These are phyloP conservation scores for Scotopteryx bipunctaria DNA, from an alignment of 2,888 invertebrate genomes.

Conservation along the genomic window DNA sequence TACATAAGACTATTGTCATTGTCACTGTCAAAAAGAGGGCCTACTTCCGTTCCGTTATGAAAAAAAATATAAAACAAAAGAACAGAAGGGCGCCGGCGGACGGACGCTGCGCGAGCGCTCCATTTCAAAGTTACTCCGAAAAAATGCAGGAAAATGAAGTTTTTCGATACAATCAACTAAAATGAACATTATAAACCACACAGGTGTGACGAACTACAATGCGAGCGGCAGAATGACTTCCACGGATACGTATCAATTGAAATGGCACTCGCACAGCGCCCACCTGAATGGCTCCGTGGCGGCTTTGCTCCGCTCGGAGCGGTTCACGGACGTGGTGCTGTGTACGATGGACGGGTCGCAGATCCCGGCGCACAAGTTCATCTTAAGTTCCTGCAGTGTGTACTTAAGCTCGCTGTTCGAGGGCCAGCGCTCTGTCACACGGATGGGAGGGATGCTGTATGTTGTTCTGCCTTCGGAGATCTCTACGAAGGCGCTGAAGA, in stretches of 20 bases:
- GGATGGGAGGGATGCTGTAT: conserved; percentile 83
- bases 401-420: conserved; percentile 75
- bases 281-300: conserved; percentile 93
- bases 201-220: conserved; percentile 35
- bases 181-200: not conserved
- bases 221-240: conserved; percentile 66
- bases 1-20: too few species aligned
- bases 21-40: too few species aligned
- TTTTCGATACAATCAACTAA: not conserved
- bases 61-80: not conserved
- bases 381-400: conserved; percentile 91
- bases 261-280: conserved; percentile 94
- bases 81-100: not conserved
- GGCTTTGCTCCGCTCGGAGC: conserved; percentile 89
- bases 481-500: conserved; percentile 90
- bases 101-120: conserved; percentile 15
- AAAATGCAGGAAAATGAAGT: too few species aligned
- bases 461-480: conserved; percentile 92
- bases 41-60: not conserved
- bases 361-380: conserved; percentile 93
- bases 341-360: conserved; percentile 91
- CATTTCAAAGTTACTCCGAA: not conserved
- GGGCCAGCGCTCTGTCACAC: conserved; percentile 71
- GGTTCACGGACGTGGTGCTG: conserved; percentile 91
- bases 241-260: conserved; percentile 92